Evolutionary conservation across 1,140 invertebrate species (phyloP).

Genomic region (Delia radicum): DNA sequence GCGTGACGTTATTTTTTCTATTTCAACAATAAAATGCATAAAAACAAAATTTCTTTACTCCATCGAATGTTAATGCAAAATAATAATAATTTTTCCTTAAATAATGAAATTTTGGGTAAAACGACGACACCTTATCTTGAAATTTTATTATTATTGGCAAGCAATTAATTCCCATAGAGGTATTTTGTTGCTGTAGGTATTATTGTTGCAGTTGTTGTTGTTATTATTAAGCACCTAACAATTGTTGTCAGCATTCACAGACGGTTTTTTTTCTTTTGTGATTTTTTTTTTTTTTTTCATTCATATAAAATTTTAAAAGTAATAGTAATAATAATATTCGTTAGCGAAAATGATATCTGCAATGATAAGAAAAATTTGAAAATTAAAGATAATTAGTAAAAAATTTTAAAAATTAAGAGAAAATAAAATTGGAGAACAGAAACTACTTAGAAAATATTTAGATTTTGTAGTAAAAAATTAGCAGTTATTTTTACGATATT

Average conservation of each 20-base stretch:
- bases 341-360: constrained; percentile 20
- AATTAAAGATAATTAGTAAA: not conserved
- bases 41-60: no score
- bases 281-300: constrained; percentile 8
- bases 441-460: no score
- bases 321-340: constrained; percentile 7
- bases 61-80: no score
- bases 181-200: not conserved
- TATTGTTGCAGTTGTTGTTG: not conserved
- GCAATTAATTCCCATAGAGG: constrained; percentile 6
- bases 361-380: not conserved
- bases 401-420: no score
- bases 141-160: not conserved
- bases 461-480: no score
- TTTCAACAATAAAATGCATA: no score
- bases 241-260: not conserved
- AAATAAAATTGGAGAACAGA: no score
- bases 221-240: not conserved
- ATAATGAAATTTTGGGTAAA: not conserved
- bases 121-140: not conserved
- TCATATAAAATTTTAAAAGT: constrained; percentile 11
- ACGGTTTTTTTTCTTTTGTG: not conserved
- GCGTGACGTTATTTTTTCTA: not conserved
- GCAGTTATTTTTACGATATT: no score
- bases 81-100: no score